Evolutionary conservation across 1,140 invertebrate genomes (phyloP), one percentile per base, ranked within the genome.

Genomic region (Cydia pomonella): DNA sequence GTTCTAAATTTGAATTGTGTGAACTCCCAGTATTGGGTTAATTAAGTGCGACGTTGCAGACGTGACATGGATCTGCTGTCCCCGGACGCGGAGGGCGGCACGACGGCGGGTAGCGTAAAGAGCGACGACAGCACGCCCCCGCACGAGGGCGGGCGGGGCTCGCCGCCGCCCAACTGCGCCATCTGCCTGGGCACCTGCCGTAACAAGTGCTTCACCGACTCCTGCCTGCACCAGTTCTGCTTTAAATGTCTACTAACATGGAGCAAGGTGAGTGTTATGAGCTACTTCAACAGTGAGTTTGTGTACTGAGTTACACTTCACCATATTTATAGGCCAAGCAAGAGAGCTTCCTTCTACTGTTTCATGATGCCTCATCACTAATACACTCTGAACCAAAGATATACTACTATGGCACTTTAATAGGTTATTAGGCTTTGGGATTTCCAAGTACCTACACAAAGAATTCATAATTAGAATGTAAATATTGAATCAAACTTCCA

Each of bases 171-270:
- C 13, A 96, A 97, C 86, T 99, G 98, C 94, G 96, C 97, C 44
- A 99, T 99, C 84, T 99, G 98, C 83, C 93, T 99, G 66, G 97
- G 97, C 29, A 95, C 95, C 73, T 95, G 97, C 73, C 94, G 95
- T 75, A 97, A 98, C 82, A 98, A 97, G 84, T 98, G 97, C 12
- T 98, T 97, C 82, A 98, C 97, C 0, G 97, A 98, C 84, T 97
- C 96, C 41, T 99, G 98, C 87, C 95, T 97, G 80, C 98, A 99
- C 90, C 96, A 97, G 84, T 99, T 99, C 89, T 99, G 98, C 88
- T 99, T 98, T 81, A 96, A 95, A 75, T 99, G 98, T 88, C 93
- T 99, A 2, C 90, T 97, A 53, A 97, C 98, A 85, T 99, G 98
- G 98, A 98, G 98, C 44, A 98, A 98, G 94, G 96, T 96, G 86